Conservation (phyloP, 2,113 vertebrate species). For the Oostethus manadensis region DNA sequence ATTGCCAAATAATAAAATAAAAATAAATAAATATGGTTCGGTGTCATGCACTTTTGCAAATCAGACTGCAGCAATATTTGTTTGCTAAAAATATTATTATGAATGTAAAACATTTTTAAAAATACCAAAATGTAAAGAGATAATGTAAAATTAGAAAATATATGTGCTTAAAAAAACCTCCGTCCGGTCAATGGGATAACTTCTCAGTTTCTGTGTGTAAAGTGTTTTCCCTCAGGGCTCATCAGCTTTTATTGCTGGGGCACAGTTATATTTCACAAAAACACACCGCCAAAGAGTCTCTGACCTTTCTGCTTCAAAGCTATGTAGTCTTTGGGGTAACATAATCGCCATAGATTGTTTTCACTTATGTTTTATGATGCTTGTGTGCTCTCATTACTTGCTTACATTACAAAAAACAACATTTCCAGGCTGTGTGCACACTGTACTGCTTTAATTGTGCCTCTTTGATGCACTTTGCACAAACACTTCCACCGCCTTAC, state of each 20-base stretch:
- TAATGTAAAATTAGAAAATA: not conserved
- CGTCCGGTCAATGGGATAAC: not conserved
- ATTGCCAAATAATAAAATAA: no score
- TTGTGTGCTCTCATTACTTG: conserved; percentile 42
- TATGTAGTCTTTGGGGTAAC: conserved; percentile 2
- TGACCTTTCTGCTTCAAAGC: conserved; percentile 8
- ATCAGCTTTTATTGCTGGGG: conserved; percentile 3
- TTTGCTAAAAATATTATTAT: no score
- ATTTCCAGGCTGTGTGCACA: conserved; percentile 45
- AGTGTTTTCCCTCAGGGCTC: not conserved
- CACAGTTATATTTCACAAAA: not conserved
- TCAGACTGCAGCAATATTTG: no score
- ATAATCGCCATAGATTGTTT: conserved; percentile 7
- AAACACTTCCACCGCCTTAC: conserved; percentile 38
- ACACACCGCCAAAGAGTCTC: not conserved
- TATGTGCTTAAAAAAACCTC: not conserved
- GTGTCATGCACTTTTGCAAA: no score
- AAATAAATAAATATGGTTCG: no score
- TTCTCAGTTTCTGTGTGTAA: not conserved
- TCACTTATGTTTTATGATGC: conserved; percentile 43
- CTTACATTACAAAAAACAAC: not conserved
- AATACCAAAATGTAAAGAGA: no score
- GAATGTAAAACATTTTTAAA: no score
- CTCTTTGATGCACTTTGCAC: conserved; percentile 10
- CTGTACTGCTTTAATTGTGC: conserved; percentile 3